These are phyloP conservation scores for Cichlasoma orientale DNA, from an alignment of 2,797 vertebrate genomes.

Conservation along the genomic window DNA sequence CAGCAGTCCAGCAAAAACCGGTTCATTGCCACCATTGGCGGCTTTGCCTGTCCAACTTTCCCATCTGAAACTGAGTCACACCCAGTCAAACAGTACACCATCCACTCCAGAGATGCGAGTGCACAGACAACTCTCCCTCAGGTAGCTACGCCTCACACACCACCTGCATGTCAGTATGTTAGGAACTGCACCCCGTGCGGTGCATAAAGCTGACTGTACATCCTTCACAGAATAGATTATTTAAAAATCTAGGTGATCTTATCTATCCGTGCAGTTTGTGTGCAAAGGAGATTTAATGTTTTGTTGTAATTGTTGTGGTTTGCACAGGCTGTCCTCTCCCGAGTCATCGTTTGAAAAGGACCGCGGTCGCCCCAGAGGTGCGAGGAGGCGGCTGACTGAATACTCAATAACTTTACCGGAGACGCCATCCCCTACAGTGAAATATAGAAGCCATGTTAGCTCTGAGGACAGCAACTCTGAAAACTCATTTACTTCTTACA, in stretches of 20 bases:
- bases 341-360: conserved; percentile 72
- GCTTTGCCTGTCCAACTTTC: conserved; percentile 62
- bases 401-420: conserved; percentile 77
- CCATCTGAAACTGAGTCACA: conserved; percentile 66
- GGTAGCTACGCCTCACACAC: conserved; percentile 68
- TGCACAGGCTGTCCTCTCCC: conserved; percentile 79
- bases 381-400: conserved; percentile 84
- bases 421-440: conserved; percentile 47
- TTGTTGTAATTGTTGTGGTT: conserved; percentile 23
- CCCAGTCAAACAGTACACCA: conserved; percentile 82
- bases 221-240: background rate
- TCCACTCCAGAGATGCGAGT: conserved; percentile 86
- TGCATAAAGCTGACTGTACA: background rate
- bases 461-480: conserved; percentile 88
- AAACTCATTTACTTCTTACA: conserved; percentile 82
- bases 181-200: background rate
- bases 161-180: background rate
- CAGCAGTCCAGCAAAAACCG: conserved; percentile 79
- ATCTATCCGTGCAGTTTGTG: background rate
- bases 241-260: background rate
- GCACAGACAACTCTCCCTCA: conserved; percentile 83
- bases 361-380: conserved; percentile 76
- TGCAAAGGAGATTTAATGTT: background rate
- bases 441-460: conserved; percentile 67
- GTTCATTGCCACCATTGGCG: conserved; percentile 77